phyloP scores from a whole-genome alignment of 2,888 invertebrate genomes.

The Tinea semifulvella region DNA sequence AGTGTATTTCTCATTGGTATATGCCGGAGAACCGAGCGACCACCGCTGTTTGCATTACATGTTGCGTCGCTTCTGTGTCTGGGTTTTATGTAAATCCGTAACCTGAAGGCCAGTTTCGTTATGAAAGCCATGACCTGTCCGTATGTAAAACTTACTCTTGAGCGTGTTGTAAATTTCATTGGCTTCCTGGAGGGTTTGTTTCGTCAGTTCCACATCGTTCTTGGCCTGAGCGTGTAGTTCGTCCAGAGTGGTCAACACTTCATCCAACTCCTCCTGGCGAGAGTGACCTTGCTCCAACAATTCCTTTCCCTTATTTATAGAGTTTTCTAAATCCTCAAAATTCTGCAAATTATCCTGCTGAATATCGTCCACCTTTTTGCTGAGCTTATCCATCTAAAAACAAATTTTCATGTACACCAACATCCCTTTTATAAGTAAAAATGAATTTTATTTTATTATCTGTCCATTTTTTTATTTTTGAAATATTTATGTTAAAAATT shows the following conservation, averaged over 20 bases:
- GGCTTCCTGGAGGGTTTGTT: slow-evolving; percentile 81
- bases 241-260: slow-evolving; percentile 81
- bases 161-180: slow-evolving; percentile 81
- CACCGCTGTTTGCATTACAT: too few species aligned
- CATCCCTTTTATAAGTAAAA: too few species aligned
- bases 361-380: slow-evolving; percentile 59
- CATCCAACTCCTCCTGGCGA: slow-evolving; percentile 79
- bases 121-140: not conserved
- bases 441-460: too few species aligned
- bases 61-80: too few species aligned
- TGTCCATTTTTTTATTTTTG: too few species aligned
- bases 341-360: slow-evolving; percentile 64
- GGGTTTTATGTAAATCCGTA: too few species aligned
- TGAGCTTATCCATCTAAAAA: slow-evolving; percentile 66
- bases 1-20: too few species aligned
- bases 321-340: slow-evolving; percentile 70
- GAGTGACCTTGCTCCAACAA: slow-evolving; percentile 69
- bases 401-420: slow-evolving; percentile 9
- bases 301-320: slow-evolving; percentile 71
- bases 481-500: too few species aligned
- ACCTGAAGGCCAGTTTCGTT: too few species aligned
- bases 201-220: slow-evolving; percentile 85
- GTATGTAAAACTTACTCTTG: slow-evolving; percentile 52
- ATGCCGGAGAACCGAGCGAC: too few species aligned
- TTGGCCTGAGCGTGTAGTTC: slow-evolving; percentile 78